phyloP scores from a whole-genome alignment of 2,113 vertebrate species.

The Theropithecus gelada region DNA sequence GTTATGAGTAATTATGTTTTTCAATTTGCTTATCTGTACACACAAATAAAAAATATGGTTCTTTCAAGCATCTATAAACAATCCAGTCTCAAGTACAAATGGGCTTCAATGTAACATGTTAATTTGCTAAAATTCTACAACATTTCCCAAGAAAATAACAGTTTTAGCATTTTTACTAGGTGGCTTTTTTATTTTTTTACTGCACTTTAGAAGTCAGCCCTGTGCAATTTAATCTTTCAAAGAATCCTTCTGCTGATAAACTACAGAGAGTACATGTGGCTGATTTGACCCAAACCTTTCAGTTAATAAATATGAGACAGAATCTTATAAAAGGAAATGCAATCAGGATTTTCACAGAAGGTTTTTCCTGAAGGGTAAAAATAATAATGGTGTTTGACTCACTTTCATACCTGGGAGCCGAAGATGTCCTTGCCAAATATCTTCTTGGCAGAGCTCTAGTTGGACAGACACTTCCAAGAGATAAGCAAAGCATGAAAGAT shows the following conservation, averaged over 20 bases:
- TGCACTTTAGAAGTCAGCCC: conserved; percentile 52
- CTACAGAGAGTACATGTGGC: conserved; percentile 66
- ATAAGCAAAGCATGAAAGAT: conserved; percentile 45
- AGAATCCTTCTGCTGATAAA: conserved; percentile 69
- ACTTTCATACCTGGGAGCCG: conserved; percentile 74
- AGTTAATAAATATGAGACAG: conserved; percentile 62
- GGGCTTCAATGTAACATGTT: conserved; percentile 46
- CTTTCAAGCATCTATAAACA: conserved; percentile 55
- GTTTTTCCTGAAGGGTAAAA: conserved; percentile 77
- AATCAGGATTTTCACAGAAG: conserved; percentile 71
- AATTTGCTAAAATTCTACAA: conserved; percentile 67
- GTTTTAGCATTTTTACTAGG: conserved; percentile 60
- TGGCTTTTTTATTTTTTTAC: conserved; percentile 41
- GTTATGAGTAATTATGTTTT: conserved; percentile 45
- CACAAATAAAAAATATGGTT: conserved; percentile 5
- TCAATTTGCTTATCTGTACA: conserved; percentile 15
- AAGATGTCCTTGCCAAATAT: conserved; percentile 73
- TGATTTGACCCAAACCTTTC: conserved; percentile 57
- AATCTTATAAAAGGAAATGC: conserved; percentile 64
- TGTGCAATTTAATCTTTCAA: conserved; percentile 61
- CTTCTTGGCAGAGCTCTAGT: conserved; percentile 38
- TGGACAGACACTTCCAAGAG: conserved; percentile 60
- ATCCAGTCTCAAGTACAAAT: conserved; percentile 25
- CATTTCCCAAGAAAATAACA: conserved; percentile 65
- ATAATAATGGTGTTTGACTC: conserved; percentile 59